Evolutionary conservation across 2,888 invertebrate genomes (phyloP), one percentile per base, ranked within the genome.

Genomic region (Drosophila rellima): DNA sequence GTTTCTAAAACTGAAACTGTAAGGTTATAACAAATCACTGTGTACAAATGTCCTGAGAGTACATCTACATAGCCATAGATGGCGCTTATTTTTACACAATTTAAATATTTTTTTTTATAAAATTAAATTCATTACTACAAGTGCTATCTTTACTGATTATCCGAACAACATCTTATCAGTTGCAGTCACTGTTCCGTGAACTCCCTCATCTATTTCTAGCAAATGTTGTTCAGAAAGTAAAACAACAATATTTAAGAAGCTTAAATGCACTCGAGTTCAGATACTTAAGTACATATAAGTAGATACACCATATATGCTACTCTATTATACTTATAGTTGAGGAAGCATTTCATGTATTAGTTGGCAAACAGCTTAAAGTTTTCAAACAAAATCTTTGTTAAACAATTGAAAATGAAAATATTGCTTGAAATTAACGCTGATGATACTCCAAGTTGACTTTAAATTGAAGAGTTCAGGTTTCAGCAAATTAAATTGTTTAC

Each of bases 231-330:
- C 26, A 44, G 26, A 26, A 20, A 26, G 5, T 5, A 29, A 64
- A 71, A 71, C 33, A 45, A 11, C 66, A 60, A 42, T 64, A 40
- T 44, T 40, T 59, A 74, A 74, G 65, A 70, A 42, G 64, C 74
- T 74, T 74, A 55, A 61, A 45, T 60, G 37, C 50, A 60, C 50
- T 54, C 39, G 13, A 44, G 35, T 17, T 50, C 26, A 18, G 52
- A 35, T 50, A 50, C 44, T 50, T 57, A 42, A 7, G n/a, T 42
- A 23, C 40, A 29, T 8, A 29, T 10, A 39, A 26, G 10, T 39
- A 40, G 39, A 29, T 40, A 33, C 54, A 42, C 6, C 37, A 26
- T 29, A 10, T 18, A 13, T 33, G 7, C 18, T 31, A 3, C 31
- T 33, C 1, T 26, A 23, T 44, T 23, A 23, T 47, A 42, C 40